phyloP scores from a whole-genome alignment of 2,797 vertebrate species.

The Vultur gryphus region DNA sequence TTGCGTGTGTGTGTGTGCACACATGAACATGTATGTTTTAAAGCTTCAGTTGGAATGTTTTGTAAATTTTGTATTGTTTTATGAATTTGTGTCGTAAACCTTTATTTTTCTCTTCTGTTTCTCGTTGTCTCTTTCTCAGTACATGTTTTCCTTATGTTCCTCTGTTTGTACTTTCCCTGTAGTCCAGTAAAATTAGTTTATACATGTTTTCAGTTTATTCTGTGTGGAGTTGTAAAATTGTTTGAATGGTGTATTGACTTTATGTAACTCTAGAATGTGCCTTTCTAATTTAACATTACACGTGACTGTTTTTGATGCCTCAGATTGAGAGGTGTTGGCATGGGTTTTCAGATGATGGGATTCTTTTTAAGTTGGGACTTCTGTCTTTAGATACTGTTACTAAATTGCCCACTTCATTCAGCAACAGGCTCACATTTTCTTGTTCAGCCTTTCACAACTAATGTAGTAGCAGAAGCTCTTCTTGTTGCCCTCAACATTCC shows the following conservation, averaged over 20 bases:
- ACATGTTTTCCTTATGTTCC: not conserved
- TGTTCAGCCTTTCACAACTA: not conserved
- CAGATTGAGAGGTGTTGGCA: not conserved
- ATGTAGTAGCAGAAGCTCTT: not conserved
- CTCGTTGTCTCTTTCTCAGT: not conserved
- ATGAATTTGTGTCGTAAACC: not conserved
- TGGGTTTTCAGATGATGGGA: not conserved
- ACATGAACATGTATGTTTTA: not conserved
- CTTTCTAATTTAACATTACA: not conserved
- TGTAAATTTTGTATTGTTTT: not conserved
- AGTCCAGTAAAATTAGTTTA: not conserved
- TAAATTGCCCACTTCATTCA: not conserved
- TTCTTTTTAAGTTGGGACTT: not conserved
- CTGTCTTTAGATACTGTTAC: not conserved
- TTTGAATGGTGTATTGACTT: not conserved
- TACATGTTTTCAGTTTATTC: not conserved
- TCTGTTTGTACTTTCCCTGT: not conserved
- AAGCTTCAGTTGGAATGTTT: not conserved
- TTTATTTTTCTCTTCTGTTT: not conserved
- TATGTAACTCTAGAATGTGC: not conserved
- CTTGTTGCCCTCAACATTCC: not conserved
- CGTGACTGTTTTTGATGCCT: not conserved
- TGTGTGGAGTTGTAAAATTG: not conserved
- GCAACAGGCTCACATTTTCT: not conserved
- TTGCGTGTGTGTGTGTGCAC: rapidly evolving